Evolutionary conservation across 2,113 vertebrate species (phyloP).

Genomic region (Saimiri boliviensis): DNA sequence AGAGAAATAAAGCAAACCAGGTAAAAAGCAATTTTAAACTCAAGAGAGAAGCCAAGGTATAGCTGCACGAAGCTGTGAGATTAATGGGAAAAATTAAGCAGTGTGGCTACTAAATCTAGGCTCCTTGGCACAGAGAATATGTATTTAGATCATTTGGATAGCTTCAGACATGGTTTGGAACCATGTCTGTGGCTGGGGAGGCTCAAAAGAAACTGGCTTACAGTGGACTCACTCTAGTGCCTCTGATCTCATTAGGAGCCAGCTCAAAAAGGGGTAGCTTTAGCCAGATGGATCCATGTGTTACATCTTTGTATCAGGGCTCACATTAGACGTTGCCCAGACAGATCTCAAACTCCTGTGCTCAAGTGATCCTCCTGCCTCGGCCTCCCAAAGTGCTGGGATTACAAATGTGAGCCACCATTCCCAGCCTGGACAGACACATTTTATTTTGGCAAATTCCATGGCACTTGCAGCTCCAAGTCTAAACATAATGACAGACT

Average conservation of each 20-base stretch:
- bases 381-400: no score
- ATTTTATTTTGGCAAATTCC: neutral
- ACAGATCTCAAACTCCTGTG: no score
- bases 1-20: neutral
- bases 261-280: neutral
- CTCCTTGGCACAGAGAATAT: neutral
- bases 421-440: no score
- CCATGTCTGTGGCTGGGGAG: neutral
- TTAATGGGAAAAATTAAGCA: neutral
- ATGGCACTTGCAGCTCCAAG: neutral
- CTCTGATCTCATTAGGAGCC: neutral
- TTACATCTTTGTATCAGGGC: neutral
- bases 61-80: neutral
- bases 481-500: neutral
- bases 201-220: neutral
- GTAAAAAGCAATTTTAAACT: constrained; percentile 6
- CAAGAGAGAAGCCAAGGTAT: constrained; percentile 1
- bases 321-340: neutral
- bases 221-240: neutral
- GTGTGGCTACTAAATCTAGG: neutral
- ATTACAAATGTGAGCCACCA: no score
- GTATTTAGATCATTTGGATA: neutral
- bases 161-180: neutral
- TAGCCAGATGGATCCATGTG: neutral
- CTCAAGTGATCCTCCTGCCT: no score